Percentiles rank a stretch among this genome's conserved stretches.
Conservation (phyloP, 2,888 invertebrate genomes). For the Microctonus hyperodae region DNA sequence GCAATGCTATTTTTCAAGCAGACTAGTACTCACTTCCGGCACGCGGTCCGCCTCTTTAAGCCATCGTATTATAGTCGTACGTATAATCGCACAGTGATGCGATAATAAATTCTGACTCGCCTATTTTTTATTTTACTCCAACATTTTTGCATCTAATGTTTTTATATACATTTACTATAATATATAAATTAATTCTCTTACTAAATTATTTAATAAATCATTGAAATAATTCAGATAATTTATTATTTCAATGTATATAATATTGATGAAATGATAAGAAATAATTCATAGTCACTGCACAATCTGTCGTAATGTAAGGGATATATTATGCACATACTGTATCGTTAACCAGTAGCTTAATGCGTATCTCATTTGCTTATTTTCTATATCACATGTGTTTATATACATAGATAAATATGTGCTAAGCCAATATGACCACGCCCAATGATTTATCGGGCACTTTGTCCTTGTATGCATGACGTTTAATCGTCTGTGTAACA, state of each 20-base stretch:
- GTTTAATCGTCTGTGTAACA: slow-evolving; percentile 7
- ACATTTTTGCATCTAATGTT: neutral
- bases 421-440: slow-evolving; percentile 14
- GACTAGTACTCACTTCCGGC: slow-evolving; percentile 37
- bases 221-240: slow-evolving; percentile 10
- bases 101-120: slow-evolving; percentile 40
- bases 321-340: too few relatives aligned
- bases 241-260: slow-evolving; percentile 9
- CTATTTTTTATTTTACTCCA: slow-evolving; percentile 18
- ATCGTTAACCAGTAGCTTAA: slow-evolving; percentile 32
- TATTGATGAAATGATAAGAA: slow-evolving; percentile 1
- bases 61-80: slow-evolving; percentile 33
- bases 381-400: slow-evolving; percentile 17
- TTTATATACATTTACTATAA: slow-evolving; percentile 7
- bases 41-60: slow-evolving; percentile 39
- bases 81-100: slow-evolving; percentile 35
- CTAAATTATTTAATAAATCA: too few relatives aligned
- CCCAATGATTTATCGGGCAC: slow-evolving; percentile 38
- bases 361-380: neutral
- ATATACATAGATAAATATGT: neutral
- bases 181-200: slow-evolving; percentile 9
- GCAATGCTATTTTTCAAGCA: slow-evolving; percentile 37
- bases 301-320: slow-evolving; percentile 1
- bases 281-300: slow-evolving; percentile 10
- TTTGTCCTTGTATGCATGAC: slow-evolving; percentile 27